These are phyloP conservation scores for Poeciliopsis gracilis DNA, from an alignment of 2,797 vertebrate genomes.

Conservation along the genomic window DNA sequence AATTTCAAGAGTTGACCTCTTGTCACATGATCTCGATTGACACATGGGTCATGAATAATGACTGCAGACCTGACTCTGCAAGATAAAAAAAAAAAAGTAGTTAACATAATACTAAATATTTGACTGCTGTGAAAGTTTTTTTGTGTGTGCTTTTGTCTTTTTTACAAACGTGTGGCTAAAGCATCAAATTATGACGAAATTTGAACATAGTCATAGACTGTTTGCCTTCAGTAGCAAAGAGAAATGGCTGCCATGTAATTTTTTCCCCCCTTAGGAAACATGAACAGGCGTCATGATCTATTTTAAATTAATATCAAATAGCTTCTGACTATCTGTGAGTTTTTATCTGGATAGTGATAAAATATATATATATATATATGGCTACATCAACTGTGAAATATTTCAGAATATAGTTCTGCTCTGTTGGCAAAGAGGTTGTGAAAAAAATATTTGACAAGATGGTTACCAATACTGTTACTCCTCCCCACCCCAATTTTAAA, in stretches of 20 bases:
- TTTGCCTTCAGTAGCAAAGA: neutral
- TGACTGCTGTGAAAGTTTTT: neutral
- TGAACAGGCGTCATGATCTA: neutral
- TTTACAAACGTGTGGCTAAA: neutral
- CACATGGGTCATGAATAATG: slow-evolving; percentile 1
- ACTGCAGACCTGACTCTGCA: slow-evolving; percentile 7
- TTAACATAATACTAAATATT: neutral
- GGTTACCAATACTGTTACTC: neutral
- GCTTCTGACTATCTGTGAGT: neutral
- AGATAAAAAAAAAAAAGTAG: slow-evolving; percentile 14
- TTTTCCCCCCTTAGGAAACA: neutral
- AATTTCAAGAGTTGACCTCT: neutral
- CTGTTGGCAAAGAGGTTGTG: neutral
- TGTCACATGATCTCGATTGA: slow-evolving; percentile 17
- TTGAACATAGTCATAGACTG: neutral
- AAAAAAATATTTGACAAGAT: neutral
- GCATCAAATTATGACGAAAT: neutral
- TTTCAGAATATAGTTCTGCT: neutral
- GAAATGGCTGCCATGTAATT: neutral
- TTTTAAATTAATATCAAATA: neutral
- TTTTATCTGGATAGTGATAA: neutral
- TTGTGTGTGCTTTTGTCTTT: neutral
- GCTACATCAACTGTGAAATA: neutral
- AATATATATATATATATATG: neutral
- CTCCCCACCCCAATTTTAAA: neutral